Base-by-base conservation (phyloP, 2,888 invertebrate genomes). In the Theretra japonica region DNA sequence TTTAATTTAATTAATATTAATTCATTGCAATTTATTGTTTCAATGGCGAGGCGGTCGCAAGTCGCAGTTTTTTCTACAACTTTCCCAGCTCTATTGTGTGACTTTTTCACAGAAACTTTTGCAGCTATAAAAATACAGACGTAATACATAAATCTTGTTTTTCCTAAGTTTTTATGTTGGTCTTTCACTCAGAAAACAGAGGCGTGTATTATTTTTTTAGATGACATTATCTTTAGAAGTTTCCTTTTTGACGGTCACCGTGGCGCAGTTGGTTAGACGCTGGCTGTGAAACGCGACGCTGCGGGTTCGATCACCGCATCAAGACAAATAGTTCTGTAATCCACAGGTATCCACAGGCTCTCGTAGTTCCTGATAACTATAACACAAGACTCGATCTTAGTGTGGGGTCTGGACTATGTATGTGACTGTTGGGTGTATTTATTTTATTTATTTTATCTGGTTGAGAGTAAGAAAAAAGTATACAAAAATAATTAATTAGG, bases 91-190 rank as follows among this genome's bases (percentile, higher is more conserved):
- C 33, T 11, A 21, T 62, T 62, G 41, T n/a, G 33, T 21, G 33
- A 48, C 25, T 65, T 62, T 65, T 30, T 30, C 11, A 30, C 17
- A 21, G 6, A 33, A 62, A 60, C 33, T 62, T 62, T 62, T 41
- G 4, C 19, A 62, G 62, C 62, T 19, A 41, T 62, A 30, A 58
- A 57, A 23, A 58, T 23, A 23, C 30, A 58, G 58, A 41, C 68
- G 50, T 56, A 28, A 30, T 56, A 56, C 28, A 56, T 57, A 57
- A 53, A 69, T 53, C 41, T 56, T 53, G 69, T 56, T 56, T 57
- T 23, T 53, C 28, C n/a, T 30, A 69, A 69, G 56, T 15, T 41
- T 69, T 69, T 17, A 53, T 50, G 25, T 58, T 28, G 8, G 33
- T 62, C 8, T 62, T 41, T 62, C 33, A 11, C 4, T 62, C 11